Percentiles rank a stretch among this genome's conserved stretches.
phyloP scores from a whole-genome alignment of 2,797 vertebrate species.

The Acanthurus tractus region DNA sequence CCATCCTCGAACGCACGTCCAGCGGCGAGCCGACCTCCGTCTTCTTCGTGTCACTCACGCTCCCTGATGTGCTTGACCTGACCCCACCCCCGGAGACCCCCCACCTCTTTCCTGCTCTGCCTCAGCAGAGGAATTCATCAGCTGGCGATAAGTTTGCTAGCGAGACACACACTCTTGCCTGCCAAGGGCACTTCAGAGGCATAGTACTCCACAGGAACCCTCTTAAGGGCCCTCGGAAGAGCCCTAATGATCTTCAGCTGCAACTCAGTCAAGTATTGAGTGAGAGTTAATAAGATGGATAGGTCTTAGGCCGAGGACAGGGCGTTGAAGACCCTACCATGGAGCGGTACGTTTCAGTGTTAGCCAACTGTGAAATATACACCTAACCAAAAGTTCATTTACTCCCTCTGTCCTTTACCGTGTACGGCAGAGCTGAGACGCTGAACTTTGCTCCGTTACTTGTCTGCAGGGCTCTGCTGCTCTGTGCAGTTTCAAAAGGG shows the following conservation, averaged over 20 bases:
- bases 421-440: constrained; percentile 47
- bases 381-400: constrained; percentile 63
- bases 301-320: constrained; percentile 62
- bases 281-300: constrained; percentile 73
- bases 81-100: constrained; percentile 5
- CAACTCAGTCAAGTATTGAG: constrained; percentile 75
- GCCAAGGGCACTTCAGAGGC: constrained; percentile 80
- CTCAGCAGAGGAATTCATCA: constrained; percentile 77
- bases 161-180: constrained; percentile 75
- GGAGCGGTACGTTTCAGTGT: constrained; percentile 56
- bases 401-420: constrained; percentile 44
- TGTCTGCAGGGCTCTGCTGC: constrained; percentile 47
- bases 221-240: constrained; percentile 79
- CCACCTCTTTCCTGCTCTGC: constrained; percentile 43
- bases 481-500: constrained; percentile 41
- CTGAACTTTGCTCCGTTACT: constrained; percentile 54
- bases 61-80: constrained; percentile 62
- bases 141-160: constrained; percentile 75
- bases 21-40: constrained; percentile 41
- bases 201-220: constrained; percentile 69
- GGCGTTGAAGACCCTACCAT: constrained; percentile 55
- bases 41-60: constrained; percentile 51
- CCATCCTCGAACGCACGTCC: constrained; percentile 43
- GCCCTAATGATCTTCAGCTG: constrained; percentile 81
- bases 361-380: constrained; percentile 74